Evolutionary conservation across 2,888 invertebrate genomes (phyloP).

Genomic region (Tenthredo livida): DNA sequence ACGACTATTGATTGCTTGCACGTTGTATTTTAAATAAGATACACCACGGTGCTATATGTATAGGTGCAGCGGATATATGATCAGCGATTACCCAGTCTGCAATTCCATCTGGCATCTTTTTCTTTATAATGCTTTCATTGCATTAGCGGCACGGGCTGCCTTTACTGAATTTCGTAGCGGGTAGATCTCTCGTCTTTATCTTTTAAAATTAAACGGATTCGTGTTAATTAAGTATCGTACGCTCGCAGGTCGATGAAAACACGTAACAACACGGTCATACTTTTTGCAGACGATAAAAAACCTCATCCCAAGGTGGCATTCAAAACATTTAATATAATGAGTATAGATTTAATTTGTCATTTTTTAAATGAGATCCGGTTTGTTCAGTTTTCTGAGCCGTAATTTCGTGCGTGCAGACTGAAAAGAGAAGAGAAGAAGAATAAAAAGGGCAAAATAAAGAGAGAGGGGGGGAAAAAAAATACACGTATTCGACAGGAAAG

Average conservation of each 20-base stretch:
- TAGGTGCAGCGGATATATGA: slow-evolving; percentile 30
- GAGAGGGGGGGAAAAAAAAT: not conserved
- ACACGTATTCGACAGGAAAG: slow-evolving; percentile 16
- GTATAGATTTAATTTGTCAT: not conserved
- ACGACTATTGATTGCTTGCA: slow-evolving; percentile 16
- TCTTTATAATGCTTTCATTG: slow-evolving; percentile 19
- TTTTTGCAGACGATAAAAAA: not conserved
- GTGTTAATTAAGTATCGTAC: not conserved
- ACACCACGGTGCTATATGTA: not conserved
- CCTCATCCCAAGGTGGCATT: not conserved
- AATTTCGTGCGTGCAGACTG: not conserved
- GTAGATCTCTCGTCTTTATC: not conserved
- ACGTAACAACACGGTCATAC: not conserved
- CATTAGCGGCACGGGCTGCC: not conserved
- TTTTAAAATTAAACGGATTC: not conserved
- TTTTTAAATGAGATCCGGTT: not conserved
- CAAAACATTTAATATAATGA: not conserved
- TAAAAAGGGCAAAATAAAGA: not conserved
- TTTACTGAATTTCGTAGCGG: not conserved
- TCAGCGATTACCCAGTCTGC: slow-evolving; percentile 21
- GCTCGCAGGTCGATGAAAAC: not conserved
- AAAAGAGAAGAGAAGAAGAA: not conserved
- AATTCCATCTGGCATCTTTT: slow-evolving; percentile 17
- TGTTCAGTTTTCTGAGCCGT: not conserved
- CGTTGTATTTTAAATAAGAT: slow-evolving; percentile 32